phyloP scores from a whole-genome alignment of 2,113 vertebrate genomes.

The Cyrtonyx montezumae region DNA sequence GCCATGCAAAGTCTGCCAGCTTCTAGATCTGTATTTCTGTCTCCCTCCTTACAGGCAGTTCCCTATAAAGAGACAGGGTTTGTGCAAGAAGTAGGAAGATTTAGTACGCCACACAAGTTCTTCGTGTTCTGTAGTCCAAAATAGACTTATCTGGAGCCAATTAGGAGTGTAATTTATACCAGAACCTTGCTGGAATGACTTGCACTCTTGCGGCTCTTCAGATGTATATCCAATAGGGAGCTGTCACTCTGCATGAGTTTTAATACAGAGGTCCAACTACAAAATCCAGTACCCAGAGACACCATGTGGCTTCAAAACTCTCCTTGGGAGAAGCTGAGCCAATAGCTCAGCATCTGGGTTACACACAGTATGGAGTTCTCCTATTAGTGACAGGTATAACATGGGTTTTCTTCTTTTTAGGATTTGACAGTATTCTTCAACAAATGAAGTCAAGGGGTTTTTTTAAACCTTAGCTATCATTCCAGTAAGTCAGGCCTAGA shows the following conservation, averaged over 20 bases:
- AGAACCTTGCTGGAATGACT: constrained; percentile 69
- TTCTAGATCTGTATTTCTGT: not conserved
- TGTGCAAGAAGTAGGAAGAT: constrained; percentile 11
- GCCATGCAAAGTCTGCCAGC: not conserved
- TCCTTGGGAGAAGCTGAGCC: constrained; percentile 30
- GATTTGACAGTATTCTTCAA: not conserved
- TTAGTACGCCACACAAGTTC: constrained; percentile 51
- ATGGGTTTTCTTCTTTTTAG: constrained; percentile 3
- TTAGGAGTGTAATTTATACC: constrained; percentile 73
- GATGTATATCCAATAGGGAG: constrained; percentile 71
- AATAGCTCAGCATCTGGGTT: constrained; percentile 36
- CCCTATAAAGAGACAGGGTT: not conserved
- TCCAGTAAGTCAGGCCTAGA: not conserved
- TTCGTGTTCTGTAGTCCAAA: constrained; percentile 68
- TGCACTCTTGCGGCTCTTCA: constrained; percentile 62
- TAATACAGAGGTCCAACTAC: constrained; percentile 15
- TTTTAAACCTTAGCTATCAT: not conserved
- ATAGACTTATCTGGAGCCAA: constrained; percentile 76
- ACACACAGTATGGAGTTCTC: not conserved
- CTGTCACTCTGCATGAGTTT: constrained; percentile 8
- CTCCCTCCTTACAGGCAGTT: not conserved
- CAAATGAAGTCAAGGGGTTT: constrained; percentile 18
- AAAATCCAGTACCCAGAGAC: constrained; percentile 40
- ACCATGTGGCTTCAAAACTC: constrained; percentile 20
- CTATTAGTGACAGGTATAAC: constrained; percentile 30